Percentiles rank a stretch among this genome's conserved stretches.
Evolutionary conservation across 2,113 vertebrate genomes (phyloP).

Genomic region (Leptocoma aspasia): DNA sequence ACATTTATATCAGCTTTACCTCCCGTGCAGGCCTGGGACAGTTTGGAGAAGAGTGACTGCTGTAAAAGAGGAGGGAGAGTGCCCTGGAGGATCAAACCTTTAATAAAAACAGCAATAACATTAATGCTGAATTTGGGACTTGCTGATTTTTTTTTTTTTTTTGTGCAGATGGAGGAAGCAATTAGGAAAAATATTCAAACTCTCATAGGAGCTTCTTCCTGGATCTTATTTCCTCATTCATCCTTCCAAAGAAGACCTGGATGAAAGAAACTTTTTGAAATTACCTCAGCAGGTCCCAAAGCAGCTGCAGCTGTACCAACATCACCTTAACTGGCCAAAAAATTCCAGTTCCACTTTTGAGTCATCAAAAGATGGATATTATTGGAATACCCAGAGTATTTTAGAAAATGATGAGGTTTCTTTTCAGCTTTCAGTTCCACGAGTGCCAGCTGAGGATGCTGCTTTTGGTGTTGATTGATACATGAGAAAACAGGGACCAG

Average conservation of each 20-base stretch:
- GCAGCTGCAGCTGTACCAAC: background rate
- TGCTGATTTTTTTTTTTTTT: background rate
- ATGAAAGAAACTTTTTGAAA: background rate
- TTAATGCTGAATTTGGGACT: background rate
- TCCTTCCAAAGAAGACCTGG: background rate
- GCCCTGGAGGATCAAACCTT: background rate
- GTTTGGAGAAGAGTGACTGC: background rate
- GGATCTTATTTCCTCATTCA: background rate
- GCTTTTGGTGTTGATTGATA: background rate
- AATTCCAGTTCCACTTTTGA: background rate
- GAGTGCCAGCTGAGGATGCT: background rate
- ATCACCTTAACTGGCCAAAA: background rate
- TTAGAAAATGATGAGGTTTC: background rate
- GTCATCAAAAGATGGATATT: accelerated
- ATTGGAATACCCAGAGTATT: background rate
- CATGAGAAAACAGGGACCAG: background rate
- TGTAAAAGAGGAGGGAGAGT: background rate
- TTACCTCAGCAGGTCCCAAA: background rate
- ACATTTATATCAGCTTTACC: background rate
- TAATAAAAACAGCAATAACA: background rate
- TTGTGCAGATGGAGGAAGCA: background rate
- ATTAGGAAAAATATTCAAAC: background rate
- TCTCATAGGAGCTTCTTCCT: background rate
- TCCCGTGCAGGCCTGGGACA: background rate
- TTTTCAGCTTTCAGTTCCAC: background rate